A percentile compares a stretch with the other conserved stretches of the same genome.
Conservation (phyloP, 2,113 vertebrate genomes). For the Myrmecophaga tridactyla region DNA sequence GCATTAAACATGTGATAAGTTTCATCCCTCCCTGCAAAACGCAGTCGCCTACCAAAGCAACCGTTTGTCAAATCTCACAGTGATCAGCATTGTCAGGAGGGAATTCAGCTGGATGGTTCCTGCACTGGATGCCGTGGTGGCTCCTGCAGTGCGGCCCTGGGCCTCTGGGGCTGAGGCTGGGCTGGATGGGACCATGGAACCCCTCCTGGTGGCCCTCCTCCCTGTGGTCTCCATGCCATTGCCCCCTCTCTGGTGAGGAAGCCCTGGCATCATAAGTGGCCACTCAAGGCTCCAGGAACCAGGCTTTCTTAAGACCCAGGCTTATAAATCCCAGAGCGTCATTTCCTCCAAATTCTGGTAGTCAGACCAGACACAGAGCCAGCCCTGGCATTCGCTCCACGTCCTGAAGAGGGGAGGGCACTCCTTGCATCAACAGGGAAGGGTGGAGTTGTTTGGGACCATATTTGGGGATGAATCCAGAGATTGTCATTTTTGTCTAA, state of each 20-base stretch:
- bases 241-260: neutral
- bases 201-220: neutral
- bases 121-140: neutral
- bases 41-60: neutral
- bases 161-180: fast-evolving
- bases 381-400: neutral
- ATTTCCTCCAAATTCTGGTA: neutral
- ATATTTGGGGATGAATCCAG: no score
- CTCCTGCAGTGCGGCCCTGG: no score
- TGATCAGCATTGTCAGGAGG: neutral
- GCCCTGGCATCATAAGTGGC: neutral
- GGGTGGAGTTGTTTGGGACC: neutral
- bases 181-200: neutral
- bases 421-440: neutral
- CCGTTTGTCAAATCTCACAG: neutral
- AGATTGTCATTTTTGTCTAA: neutral
- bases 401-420: no score
- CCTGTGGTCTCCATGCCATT: neutral
- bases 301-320: neutral
- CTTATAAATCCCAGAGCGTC: neutral
- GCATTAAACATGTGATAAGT: neutral
- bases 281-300: neutral
- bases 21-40: no score
- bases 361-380: neutral
- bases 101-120: neutral